Conservation (phyloP, 92 coral and sea anemone species). For the Bergia sp. region DNA sequence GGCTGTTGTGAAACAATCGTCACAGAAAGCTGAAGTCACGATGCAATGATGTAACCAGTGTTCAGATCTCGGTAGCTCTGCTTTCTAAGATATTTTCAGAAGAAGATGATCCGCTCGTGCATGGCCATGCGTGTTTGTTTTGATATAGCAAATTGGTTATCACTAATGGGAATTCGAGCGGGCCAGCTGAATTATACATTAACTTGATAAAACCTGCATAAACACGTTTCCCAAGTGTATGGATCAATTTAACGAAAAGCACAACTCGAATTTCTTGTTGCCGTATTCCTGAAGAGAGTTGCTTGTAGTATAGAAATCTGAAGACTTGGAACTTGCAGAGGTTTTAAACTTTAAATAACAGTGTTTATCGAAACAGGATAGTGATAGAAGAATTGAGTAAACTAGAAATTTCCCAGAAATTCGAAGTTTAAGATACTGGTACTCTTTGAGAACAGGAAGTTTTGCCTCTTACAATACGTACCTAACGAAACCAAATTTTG, state of each 20-base stretch:
- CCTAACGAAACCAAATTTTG: too few species aligned
- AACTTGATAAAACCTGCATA: background rate
- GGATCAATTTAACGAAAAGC: background rate
- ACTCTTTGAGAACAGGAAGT: too few species aligned
- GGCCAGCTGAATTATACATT: background rate
- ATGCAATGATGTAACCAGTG: background rate
- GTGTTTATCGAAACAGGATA: background rate
- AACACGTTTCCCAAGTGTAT: background rate
- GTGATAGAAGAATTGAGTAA: background rate
- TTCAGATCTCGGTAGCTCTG: background rate
- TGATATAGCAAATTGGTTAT: background rate
- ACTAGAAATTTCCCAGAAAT: background rate
- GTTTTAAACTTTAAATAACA: too few species aligned
- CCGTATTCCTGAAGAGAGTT: background rate
- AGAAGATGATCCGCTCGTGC: background rate
- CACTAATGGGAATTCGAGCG: background rate
- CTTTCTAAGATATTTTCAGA: background rate
- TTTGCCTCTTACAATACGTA: too few species aligned
- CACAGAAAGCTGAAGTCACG: background rate
- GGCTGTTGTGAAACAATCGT: background rate
- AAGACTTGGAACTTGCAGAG: background rate
- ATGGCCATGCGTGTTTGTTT: background rate
- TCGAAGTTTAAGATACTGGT: too few species aligned
- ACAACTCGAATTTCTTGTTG: background rate
- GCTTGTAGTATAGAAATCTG: background rate